Base-by-base conservation (phyloP, 1,140 invertebrate genomes). In the Proctacanthus coquilletti region DNA sequence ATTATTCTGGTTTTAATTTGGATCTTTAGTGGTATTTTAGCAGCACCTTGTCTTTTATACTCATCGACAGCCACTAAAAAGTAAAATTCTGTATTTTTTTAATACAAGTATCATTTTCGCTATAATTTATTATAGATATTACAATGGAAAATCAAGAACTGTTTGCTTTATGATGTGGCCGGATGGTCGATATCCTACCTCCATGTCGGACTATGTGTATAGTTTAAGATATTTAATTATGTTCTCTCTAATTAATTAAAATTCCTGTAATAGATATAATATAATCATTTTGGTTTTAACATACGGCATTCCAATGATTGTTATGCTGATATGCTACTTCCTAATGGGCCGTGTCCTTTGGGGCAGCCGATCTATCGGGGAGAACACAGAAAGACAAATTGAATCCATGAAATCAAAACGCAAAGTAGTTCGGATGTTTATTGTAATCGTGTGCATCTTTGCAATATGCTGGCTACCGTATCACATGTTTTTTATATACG, bases 391-490 rank as follows among this genome's bases (percentile, higher is more conserved):
- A 46, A 66, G 80, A 25, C 85, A 91, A 52, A 68, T 77, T 20
- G 83, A 91, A 48, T 77, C 81, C 1, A 83, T 92, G 51, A 72
- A 74, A 49, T 86, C 84, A 2, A 94, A 94, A 61, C 63, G 83
- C 54, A 89, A 88, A 73, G 88, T 93, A 62, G 67, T 63, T 0
- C 54, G 54, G 17, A 57, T 57, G 54, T 57, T 57, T 46, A 51
- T 55, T 4, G 49, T 48, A 11, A 57, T 55, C 27, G 83, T 91
- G 21, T 61, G 74, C 14, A 83, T 87, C 44, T 92, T 92, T 51
- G 81, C 76, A 0, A 68, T 89, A 4, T 91, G 84, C 61, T 92
- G 87, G 86, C 62, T 91, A 20, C 86, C 86, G 2, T 92, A 91
- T 54, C 85, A 92, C 41, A 65, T 70, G 15, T 92, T 84, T 60